Evolutionary conservation across 2,113 vertebrate species (phyloP), one percentile per base, ranked within the genome.

Genomic region (Cacatua alba): DNA sequence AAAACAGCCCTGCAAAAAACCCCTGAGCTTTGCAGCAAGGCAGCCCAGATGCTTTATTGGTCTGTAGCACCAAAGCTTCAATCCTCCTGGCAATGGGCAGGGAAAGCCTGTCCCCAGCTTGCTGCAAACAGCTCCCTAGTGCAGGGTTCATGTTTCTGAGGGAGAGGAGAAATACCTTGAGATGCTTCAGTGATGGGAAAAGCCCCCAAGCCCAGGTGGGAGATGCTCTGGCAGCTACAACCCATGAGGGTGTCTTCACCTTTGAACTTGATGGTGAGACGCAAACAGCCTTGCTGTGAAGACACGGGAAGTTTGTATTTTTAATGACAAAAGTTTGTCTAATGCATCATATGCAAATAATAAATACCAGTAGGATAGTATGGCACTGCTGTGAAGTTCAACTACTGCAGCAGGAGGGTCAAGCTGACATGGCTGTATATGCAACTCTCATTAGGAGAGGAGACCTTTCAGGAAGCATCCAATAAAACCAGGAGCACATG

Each of bases 201-300:
- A 0, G 1, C 8, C 4, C 9, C 9, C 9, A 9, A 11, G n/a
- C 37, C 18, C 2, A 2, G 49, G 17, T 41, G 57, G 63, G 55
- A 43, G 59, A 19, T 4, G 52, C 4, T 6, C 57, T 43, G 63
- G 67, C 41, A 83, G 72, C 37, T 28, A 3, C 77, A 43, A 1
- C 13, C 33, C 9, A 0, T 7, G 13, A 14, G 29, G 33, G 29
- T 15, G 52, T 25, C 43, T 64, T 53, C 20, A 11, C 5, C 64
- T 43, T 3, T 13, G 3, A 3, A 76, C 44, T 62, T 35, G 18
- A 60, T 75, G 43, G 39, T 1, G 6, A 70, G 41, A 51, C n/a
- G 39, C 52, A 57, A 70, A 76, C 2, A 2, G 39, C 60, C 49
- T 18, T 12, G 7, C 46, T 48, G 41, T 6, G 39, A 76, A 67